Evolutionary conservation across 2,797 vertebrate genomes (phyloP).

Genomic region (Lagocephalus sceleratus): DNA sequence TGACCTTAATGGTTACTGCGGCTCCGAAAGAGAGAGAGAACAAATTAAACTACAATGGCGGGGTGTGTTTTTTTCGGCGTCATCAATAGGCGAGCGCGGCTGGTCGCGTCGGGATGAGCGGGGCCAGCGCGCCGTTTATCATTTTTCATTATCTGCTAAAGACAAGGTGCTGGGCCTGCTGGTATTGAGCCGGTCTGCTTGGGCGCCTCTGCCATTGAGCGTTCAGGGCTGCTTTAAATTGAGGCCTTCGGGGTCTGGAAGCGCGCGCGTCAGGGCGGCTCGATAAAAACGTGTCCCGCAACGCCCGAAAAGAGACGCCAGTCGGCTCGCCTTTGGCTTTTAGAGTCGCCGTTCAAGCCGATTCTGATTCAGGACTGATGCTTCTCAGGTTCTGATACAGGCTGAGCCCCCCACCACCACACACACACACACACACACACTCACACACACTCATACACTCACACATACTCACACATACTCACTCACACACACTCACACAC

Average conservation of each 20-base stretch:
- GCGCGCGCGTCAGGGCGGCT: constrained; percentile 64
- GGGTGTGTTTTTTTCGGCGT: too few species aligned
- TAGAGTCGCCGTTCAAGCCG: too few species aligned
- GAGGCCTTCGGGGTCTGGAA: constrained; percentile 68
- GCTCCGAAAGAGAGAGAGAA: constrained; percentile 1
- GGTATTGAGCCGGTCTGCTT: constrained; percentile 66
- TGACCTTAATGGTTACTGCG: background rate
- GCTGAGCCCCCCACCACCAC: too few species aligned
- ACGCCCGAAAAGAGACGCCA: constrained; percentile 6
- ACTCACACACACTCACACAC: too few species aligned
- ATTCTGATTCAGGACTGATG: too few species aligned
- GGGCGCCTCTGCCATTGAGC: constrained; percentile 58
- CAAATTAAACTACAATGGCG: constrained; percentile 4
- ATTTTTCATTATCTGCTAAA: constrained; percentile 62
- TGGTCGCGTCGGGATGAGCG: constrained; percentile 18
- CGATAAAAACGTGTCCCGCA: constrained; percentile 60
- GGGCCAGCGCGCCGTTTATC: constrained; percentile 42
- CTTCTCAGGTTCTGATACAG: too few species aligned
- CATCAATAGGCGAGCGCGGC: constrained; percentile 30
- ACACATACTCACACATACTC: too few species aligned
- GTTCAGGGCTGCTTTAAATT: constrained; percentile 66
- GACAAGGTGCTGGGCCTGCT: constrained; percentile 48
- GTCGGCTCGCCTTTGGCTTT: too few species aligned
- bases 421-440: too few species aligned
- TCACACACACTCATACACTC: too few species aligned